Percentiles rank a stretch among this genome's conserved stretches.
These are phyloP conservation scores for western clawed frog (Xenopus tropicalis) DNA, from an alignment of 2,113 vertebrate species.

Conservation along the genomic window DNA sequence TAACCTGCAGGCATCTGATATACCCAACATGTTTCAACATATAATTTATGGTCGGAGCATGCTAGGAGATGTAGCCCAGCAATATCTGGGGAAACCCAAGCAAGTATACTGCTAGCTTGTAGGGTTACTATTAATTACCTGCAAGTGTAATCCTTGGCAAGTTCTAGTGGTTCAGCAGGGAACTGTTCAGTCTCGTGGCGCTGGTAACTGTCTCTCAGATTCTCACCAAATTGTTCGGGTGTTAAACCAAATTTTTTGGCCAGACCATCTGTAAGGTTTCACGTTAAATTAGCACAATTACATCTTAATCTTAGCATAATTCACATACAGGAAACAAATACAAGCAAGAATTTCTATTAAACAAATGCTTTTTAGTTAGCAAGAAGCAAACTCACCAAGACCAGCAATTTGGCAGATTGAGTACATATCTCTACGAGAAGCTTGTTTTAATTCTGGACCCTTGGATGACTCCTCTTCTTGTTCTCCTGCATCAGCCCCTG, in stretches of 20 bases:
- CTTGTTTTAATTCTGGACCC: slow-evolving; percentile 93
- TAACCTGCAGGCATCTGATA: too few relatives aligned
- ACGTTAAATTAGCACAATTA: too few relatives aligned
- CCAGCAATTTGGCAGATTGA: slow-evolving; percentile 94
- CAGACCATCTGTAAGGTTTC: slow-evolving; percentile 75
- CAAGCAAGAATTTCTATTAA: too few relatives aligned
- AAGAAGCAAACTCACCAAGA: slow-evolving; percentile 71
- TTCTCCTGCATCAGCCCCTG: slow-evolving; percentile 76
- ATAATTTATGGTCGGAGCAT: too few relatives aligned
- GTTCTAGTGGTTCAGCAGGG: slow-evolving; percentile 90
- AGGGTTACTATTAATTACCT: slow-evolving; percentile 58
- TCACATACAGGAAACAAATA: too few relatives aligned
- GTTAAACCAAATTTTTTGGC: slow-evolving; percentile 98
- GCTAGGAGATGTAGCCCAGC: too few relatives aligned
- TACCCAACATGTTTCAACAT: too few relatives aligned
- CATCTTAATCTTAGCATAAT: too few relatives aligned
- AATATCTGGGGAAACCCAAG: too few relatives aligned
- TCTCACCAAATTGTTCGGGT: slow-evolving; percentile 97
- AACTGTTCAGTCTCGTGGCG: slow-evolving; percentile 97
- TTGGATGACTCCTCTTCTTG: slow-evolving; percentile 85
- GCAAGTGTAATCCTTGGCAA: slow-evolving; percentile 96
- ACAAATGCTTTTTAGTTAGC: background rate
- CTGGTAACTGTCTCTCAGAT: slow-evolving; percentile 96
- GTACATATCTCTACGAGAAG: slow-evolving; percentile 96
- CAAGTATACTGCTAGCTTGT: too few relatives aligned